Evolutionary conservation across 1,140 invertebrate species (phyloP).

Genomic region (Magallana angulata): DNA sequence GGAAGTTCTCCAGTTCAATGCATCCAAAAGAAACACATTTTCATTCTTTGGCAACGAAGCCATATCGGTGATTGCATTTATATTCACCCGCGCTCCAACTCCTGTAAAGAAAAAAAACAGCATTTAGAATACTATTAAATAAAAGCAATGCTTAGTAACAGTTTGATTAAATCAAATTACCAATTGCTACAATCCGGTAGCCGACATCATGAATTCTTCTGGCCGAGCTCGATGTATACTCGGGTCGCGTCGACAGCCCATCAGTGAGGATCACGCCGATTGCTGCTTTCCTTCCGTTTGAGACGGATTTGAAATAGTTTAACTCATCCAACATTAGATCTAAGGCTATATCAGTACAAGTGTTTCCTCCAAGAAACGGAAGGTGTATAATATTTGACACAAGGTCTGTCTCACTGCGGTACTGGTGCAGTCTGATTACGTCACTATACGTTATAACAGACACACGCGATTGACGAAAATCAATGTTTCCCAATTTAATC

Average conservation of each 20-base stretch:
- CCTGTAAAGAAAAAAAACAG: neutral
- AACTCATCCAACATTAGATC: slow-evolving; percentile 47
- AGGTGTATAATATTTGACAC: neutral
- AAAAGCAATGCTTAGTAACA: too few species aligned
- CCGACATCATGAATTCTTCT: neutral
- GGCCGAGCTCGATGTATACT: neutral
- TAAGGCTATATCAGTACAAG: slow-evolving; percentile 59
- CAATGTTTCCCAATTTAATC: slow-evolving; percentile 39
- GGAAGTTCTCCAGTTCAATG: neutral
- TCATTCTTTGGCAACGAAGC: neutral
- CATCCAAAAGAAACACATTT: neutral
- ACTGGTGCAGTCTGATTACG: slow-evolving; percentile 36
- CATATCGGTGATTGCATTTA: neutral
- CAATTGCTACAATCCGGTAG: neutral
- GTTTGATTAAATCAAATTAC: neutral
- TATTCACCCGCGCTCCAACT: neutral
- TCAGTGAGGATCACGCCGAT: slow-evolving; percentile 65
- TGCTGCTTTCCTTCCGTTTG: slow-evolving; percentile 47
- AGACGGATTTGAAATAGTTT: slow-evolving; percentile 8
- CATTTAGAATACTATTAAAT: neutral
- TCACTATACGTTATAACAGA: slow-evolving; percentile 53
- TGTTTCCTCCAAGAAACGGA: slow-evolving; percentile 50
- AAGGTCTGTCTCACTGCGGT: neutral
- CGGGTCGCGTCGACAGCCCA: slow-evolving; percentile 55
- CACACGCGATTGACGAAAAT: slow-evolving; percentile 42